Evolutionary conservation across 2,797 vertebrate genomes (phyloP).

Genomic region (Scolopax bukidnonensis): DNA sequence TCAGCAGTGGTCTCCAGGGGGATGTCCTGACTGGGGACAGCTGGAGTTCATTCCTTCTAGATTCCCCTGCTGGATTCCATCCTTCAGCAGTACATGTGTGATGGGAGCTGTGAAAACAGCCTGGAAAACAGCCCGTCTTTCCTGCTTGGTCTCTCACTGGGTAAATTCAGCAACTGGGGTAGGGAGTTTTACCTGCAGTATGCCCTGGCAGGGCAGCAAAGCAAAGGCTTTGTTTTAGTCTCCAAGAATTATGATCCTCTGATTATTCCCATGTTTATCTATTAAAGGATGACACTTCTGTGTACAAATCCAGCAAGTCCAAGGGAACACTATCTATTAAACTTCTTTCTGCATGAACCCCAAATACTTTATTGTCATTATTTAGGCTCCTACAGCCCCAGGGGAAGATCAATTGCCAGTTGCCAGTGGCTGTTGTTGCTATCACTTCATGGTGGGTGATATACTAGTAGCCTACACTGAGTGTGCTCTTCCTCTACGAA

Average conservation of each 20-base stretch:
- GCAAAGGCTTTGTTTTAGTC: not conserved
- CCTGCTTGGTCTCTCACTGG: not conserved
- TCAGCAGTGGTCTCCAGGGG: not conserved
- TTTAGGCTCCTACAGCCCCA: not conserved
- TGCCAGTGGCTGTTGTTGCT: not conserved
- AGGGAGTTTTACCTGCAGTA: not conserved
- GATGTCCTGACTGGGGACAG: not conserved
- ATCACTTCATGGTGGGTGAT: constrained; percentile 23
- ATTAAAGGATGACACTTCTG: not conserved
- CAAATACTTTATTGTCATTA: not conserved
- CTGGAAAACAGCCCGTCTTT: not conserved
- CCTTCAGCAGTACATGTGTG: not conserved
- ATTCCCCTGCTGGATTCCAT: not conserved
- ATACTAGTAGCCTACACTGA: not conserved
- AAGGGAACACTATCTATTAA: not conserved
- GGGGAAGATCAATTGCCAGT: not conserved
- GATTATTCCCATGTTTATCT: not conserved
- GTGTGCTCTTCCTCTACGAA: not conserved
- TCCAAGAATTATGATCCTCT: not conserved
- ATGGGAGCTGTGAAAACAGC: not conserved
- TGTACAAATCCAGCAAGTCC: not conserved
- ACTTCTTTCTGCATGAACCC: not conserved
- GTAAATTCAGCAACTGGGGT: not conserved
- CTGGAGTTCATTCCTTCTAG: not conserved
- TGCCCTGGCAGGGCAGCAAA: not conserved